Base-by-base conservation (phyloP, 2,113 vertebrate species). In the Mirounga angustirostris region DNA sequence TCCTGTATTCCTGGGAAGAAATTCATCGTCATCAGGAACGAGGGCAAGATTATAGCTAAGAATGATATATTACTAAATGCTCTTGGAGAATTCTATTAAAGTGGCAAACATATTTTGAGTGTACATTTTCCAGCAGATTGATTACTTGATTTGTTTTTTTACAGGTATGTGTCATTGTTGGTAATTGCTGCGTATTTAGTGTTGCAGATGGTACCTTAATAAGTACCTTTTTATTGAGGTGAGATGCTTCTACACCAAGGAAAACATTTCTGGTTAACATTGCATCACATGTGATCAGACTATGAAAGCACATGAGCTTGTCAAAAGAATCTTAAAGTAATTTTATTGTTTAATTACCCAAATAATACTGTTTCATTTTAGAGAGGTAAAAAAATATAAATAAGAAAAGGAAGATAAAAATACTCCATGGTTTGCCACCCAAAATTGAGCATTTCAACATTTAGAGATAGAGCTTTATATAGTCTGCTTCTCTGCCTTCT, bases 71-170 rank as follows among this genome's bases (percentile, higher is more conserved):
- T 73, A 80, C 58, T 95, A 89, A 78, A 91, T 40, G 14, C 6
- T 91, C 21, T 78, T 73, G 33, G 30, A 54, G 65, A 97, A 78
- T 50, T 78, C 43, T 80, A 52, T 82, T 56, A 86, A 96, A 71
- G 12, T 52, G 40, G 9, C 36, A 71, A 91, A 52, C 40, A n/a
- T 4, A 67, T 85, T 84, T 96, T 58, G 11, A 94, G 33, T 73
- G 21, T 83, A 43, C 24, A 52, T 67, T 81, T 96, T 96, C 76
- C n/a, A 71, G n/a, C 5, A 43, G 28, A 93, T 69, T 52, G 21
- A n/a, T 50, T 96, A 28, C 56, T 52, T 94, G 88, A 46, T 80
- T 95, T 76, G 28, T 91, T 85, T 87, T 67, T 89, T 93, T 63
- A 85, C 1, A 94, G 81, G 15, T 94, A 26, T 36, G 5, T 19